A percentile compares a stretch with the other conserved stretches of the same genome.
Conservation (phyloP, 1,140 invertebrate species). For the Listronotus bonariensis region DNA sequence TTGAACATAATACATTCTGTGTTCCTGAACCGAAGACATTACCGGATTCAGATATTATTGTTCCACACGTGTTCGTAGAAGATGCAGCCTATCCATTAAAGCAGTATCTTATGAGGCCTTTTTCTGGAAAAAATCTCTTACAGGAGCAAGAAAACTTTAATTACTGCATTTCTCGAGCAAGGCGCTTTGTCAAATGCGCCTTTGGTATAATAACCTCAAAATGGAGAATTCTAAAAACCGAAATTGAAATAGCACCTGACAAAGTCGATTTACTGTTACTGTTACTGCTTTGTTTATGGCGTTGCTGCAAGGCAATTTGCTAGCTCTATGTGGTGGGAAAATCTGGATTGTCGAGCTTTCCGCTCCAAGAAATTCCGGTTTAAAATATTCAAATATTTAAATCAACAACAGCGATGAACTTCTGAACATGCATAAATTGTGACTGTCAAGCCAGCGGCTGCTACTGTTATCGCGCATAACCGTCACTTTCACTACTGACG, state of each 20-base stretch:
- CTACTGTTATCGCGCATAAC: too few species aligned
- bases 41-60: conserved; percentile 39
- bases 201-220: conserved; percentile 5
- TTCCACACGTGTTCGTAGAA: conserved; percentile 40
- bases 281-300: too few species aligned
- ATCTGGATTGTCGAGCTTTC: too few species aligned
- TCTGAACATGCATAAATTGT: too few species aligned
- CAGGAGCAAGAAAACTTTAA: conserved; percentile 56
- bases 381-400: too few species aligned
- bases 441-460: too few species aligned
- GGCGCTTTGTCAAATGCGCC: too few species aligned
- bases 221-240: conserved; percentile 14
- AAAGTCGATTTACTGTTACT: conserved; percentile 14
- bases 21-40: conserved; percentile 20
- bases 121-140: conserved; percentile 42
- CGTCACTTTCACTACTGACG: too few species aligned
- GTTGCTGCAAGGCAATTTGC: too few species aligned
- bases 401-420: too few species aligned
- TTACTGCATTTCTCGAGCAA: conserved; percentile 50
- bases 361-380: too few species aligned
- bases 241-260: conserved; percentile 13
- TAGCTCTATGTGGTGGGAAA: too few species aligned
- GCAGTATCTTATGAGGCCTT: conserved; percentile 54
- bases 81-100: conserved; percentile 56
- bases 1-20: conserved; percentile 19